Evolutionary conservation across 2,113 vertebrate genomes (phyloP).

Genomic region (Oophaga pumilio): DNA sequence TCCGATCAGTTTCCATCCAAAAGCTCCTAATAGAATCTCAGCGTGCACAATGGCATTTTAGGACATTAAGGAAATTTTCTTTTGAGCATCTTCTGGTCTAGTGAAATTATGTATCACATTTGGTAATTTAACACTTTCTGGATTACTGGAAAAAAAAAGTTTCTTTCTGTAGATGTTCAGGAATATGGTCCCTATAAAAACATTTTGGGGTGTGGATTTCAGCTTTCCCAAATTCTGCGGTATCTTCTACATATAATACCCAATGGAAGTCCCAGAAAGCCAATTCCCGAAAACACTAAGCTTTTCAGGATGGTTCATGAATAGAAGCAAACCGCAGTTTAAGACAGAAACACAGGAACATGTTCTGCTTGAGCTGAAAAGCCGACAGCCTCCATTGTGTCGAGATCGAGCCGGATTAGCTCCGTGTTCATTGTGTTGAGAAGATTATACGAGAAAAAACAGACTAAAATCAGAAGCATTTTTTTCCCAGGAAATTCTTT

Average conservation of each 20-base stretch:
- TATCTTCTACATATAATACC: not conserved
- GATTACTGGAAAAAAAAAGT: too few relatives aligned
- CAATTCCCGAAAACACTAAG: not conserved
- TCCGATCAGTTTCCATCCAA: too few relatives aligned
- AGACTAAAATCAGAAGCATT: not conserved
- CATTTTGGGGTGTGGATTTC: not conserved
- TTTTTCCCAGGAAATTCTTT: not conserved
- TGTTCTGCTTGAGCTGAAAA: not conserved
- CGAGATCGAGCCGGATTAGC: not conserved
- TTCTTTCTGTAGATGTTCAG: too few relatives aligned
- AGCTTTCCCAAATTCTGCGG: not conserved
- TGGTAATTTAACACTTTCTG: too few relatives aligned
- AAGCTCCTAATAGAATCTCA: too few relatives aligned
- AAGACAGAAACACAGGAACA: slow-evolving; percentile 1
- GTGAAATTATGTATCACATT: too few relatives aligned
- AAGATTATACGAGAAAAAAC: not conserved
- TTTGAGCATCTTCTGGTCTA: too few relatives aligned
- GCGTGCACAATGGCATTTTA: too few relatives aligned
- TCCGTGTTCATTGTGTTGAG: not conserved
- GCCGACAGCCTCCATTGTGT: not conserved
- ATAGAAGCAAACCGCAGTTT: not conserved
- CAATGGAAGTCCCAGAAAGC: not conserved
- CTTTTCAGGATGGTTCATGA: not conserved
- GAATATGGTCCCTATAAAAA: too few relatives aligned
- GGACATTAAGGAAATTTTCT: too few relatives aligned